Evolutionary conservation across 2,888 invertebrate genomes (phyloP), one percentile per base, ranked within the genome.

Genomic region (Trilocha varians): DNA sequence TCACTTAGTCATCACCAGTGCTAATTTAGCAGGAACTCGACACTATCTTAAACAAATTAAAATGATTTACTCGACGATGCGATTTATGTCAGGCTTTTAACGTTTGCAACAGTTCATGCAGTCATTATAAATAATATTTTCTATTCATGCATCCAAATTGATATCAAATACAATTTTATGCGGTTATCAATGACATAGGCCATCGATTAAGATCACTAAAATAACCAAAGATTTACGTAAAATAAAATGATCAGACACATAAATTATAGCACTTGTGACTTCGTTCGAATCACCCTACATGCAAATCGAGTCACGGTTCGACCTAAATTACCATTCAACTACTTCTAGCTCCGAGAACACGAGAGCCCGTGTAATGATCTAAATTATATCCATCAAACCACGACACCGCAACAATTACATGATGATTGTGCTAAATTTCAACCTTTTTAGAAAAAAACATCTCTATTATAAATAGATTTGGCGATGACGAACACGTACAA

Each of bases 391-490:
- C 70, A 70, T 75, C 67, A 67, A 62, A 65, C 57, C 70, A 65
- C 61, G 63, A 73, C 69, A 72, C 70, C 59, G 51, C 50, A 43
- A 53, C 59, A 75, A 78, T 82, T 70, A 78, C 62, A 61, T 55
- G 49, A 61, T 70, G 68, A 74, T 75, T 76, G 67, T 62, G 64
- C 56, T 60, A 62, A 65, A 69, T 60, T 57, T 60, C 52, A 60
- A 62, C 53, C 63, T 70, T 69, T 25, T 25, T 9, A 60, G 55
- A 55, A 58, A 62, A 70, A 76, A 74, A 69, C 59, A 63, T 45
- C 59, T 59, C 76, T 65, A 84, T 84, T 83, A 82, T 76, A 84
- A 83, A 75, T 62, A 77, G 67, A 84, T 84, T 84, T 78, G 59
- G 61, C 62, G 57, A 65, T 69, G 70, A 72, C 64, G 59, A 68